Conservation (phyloP, 2,888 invertebrate species). For the Melieria crassipennis region DNA sequence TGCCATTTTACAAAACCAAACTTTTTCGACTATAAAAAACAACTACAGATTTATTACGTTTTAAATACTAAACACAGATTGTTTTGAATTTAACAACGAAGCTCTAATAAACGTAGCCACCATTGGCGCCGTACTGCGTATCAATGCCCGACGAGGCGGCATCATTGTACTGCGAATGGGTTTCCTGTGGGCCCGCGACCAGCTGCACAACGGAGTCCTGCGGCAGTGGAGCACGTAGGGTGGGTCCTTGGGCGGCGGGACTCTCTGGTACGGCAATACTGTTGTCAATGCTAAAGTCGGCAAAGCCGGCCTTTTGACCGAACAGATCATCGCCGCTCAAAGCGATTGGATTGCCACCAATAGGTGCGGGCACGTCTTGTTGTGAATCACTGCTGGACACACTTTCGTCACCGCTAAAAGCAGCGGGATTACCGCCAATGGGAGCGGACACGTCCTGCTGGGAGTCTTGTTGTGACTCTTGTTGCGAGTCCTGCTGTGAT, state of each 20-base stretch:
- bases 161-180: constrained; percentile 2
- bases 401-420: not conserved
- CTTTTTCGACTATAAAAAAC: too few relatives aligned
- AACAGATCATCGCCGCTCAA: not conserved
- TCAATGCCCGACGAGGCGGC: constrained; percentile 42
- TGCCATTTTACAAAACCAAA: too few relatives aligned
- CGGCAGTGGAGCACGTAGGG: not conserved
- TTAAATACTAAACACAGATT: too few relatives aligned
- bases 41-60: too few relatives aligned
- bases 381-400: not conserved
- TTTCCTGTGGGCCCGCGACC: not conserved
- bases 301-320: not conserved
- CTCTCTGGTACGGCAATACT: constrained; percentile 1
- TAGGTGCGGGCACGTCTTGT: too few relatives aligned
- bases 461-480: not conserved
- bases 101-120: constrained; percentile 59
- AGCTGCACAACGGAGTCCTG: too few relatives aligned
- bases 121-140: constrained; percentile 60
- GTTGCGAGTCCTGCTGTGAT: too few relatives aligned
- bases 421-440: not conserved
- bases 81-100: too few relatives aligned
- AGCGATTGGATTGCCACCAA: constrained; percentile 1
- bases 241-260: constrained; percentile 1
- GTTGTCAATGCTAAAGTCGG: not conserved
- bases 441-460: not conserved